Conservation (phyloP, 2,888 invertebrate species). For the Herminia tarsipennalis region DNA sequence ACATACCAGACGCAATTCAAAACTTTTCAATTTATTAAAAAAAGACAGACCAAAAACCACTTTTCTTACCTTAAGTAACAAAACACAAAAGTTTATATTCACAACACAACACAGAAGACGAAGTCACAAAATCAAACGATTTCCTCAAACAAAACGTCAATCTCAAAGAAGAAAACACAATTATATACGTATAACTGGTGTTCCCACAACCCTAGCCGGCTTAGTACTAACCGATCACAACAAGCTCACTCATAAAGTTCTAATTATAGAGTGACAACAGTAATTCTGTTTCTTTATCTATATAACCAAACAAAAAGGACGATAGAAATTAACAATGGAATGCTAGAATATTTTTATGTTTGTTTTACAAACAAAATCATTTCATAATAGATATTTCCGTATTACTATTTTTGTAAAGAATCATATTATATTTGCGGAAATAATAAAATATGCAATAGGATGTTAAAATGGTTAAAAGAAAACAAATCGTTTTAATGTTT, state of each 20-base stretch:
- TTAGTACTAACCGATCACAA: constrained; percentile 7
- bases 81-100: constrained; percentile 6
- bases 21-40: no score
- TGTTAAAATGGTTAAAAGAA: no score
- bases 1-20: no score
- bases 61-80: constrained; percentile 3
- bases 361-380: constrained; percentile 2
- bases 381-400: background rate
- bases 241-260: constrained; percentile 10
- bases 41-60: background rate
- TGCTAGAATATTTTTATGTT: constrained; percentile 2
- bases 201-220: background rate
- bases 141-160: constrained; percentile 3
- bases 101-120: constrained; percentile 9
- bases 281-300: constrained; percentile 28
- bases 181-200: background rate
- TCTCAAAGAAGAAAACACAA: background rate
- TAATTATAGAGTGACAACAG: constrained; percentile 9
- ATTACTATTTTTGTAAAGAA: no score
- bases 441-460: no score
- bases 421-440: background rate
- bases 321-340: constrained; percentile 17
- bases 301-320: constrained; percentile 22
- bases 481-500: no score
- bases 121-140: constrained; percentile 5